Percentiles rank a stretch among this genome's conserved stretches.
These are phyloP conservation scores for Lymantria monacha DNA, from an alignment of 2,888 invertebrate species.

Conservation along the genomic window DNA sequence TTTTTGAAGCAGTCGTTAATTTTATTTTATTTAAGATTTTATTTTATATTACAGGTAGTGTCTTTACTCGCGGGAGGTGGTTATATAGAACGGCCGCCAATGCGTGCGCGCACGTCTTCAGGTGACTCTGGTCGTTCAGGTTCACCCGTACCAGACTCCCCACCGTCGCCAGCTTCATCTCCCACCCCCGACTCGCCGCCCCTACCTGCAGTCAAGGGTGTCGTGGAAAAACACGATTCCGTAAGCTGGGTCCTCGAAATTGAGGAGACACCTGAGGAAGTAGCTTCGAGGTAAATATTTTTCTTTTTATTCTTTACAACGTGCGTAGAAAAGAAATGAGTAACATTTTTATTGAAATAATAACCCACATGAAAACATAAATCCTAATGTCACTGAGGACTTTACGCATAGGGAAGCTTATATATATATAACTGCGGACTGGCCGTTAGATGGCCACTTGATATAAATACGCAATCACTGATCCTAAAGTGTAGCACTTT, in stretches of 20 bases:
- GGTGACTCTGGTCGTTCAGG: constrained; percentile 64
- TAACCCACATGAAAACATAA: too few relatives aligned
- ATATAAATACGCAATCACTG: too few relatives aligned
- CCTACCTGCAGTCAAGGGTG: constrained; percentile 90
- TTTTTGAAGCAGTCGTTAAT: too few relatives aligned
- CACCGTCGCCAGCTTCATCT: constrained; percentile 60
- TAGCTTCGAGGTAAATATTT: constrained; percentile 79
- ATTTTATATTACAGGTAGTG: constrained; percentile 67
- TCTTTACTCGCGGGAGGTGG: constrained; percentile 70
- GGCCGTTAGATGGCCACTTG: too few relatives aligned
- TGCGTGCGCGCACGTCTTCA: constrained; percentile 70
- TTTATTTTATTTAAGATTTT: too few relatives aligned
- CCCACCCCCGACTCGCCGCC: constrained; percentile 72
- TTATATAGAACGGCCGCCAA: constrained; percentile 61
- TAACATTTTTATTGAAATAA: too few relatives aligned
- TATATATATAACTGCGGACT: too few relatives aligned
- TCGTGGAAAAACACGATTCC: constrained; percentile 92
- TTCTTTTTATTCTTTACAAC: not conserved
- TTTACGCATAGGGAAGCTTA: too few relatives aligned
- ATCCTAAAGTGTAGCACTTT: too few relatives aligned
- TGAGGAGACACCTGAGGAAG: constrained; percentile 87
- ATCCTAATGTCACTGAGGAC: too few relatives aligned
- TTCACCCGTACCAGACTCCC: constrained; percentile 68
- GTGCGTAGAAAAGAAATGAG: not conserved
- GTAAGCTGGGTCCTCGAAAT: constrained; percentile 94